Conservation (phyloP, 2,113 vertebrate genomes). For the Apeltes quadracus region DNA sequence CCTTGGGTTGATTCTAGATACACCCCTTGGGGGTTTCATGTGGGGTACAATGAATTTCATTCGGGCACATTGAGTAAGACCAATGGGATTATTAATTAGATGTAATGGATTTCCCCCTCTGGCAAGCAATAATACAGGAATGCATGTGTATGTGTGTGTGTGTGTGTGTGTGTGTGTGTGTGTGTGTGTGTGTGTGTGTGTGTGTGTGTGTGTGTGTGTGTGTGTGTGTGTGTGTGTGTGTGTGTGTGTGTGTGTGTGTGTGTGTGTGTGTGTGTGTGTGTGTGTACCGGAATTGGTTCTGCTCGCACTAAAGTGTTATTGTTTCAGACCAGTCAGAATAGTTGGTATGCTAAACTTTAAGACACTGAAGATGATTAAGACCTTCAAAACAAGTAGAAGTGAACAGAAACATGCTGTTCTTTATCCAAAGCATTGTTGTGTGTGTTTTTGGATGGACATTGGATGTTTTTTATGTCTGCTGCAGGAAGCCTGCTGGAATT, state of each 20-base stretch:
- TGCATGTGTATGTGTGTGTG: too few relatives aligned
- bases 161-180: too few relatives aligned
- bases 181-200: too few relatives aligned
- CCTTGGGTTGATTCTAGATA: neutral
- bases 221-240: too few relatives aligned
- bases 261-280: too few relatives aligned
- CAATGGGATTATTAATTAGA: neutral
- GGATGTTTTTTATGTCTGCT: conserved; percentile 27
- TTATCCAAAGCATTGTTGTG: neutral
- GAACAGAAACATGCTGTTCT: neutral
- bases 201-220: too few relatives aligned
- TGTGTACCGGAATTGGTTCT: neutral
- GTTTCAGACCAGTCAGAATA: conserved; percentile 8
- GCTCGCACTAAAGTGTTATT: neutral
- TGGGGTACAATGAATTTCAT: neutral
- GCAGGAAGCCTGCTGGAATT: conserved; percentile 96
- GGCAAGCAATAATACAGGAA: neutral
- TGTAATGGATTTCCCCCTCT: neutral
- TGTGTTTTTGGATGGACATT: neutral
- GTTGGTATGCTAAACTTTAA: conserved; percentile 10
- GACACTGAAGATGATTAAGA: conserved; percentile 38
- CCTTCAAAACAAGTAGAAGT: conserved; percentile 23
- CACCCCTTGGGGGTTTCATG: neutral
- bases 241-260: too few relatives aligned
- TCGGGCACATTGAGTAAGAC: neutral